These are phyloP conservation scores for Melinaea marsaeus DNA, from an alignment of 2,888 invertebrate species.

Conservation along the genomic window DNA sequence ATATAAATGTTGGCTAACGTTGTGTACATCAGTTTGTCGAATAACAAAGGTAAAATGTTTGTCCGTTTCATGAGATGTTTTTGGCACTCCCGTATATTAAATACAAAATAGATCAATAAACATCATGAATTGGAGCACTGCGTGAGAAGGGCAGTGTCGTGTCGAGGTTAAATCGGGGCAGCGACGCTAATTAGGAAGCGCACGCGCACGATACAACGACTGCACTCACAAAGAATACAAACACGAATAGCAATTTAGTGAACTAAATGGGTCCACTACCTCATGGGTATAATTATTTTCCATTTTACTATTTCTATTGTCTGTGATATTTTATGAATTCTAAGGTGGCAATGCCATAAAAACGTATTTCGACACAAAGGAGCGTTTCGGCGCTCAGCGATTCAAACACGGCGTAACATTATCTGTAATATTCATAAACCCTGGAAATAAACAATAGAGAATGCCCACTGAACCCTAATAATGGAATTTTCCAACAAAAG, in stretches of 20 bases:
- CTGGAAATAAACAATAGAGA: slow-evolving; percentile 33
- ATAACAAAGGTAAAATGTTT: background rate
- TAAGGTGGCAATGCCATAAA: background rate
- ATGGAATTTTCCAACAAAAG: slow-evolving; percentile 48
- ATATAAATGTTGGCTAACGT: too few relatives aligned
- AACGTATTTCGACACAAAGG: slow-evolving; percentile 15
- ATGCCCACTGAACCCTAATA: slow-evolving; percentile 33
- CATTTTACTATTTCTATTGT: background rate
- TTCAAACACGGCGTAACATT: slow-evolving; percentile 13
- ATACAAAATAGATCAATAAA: slow-evolving; percentile 3
- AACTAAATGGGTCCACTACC: too few relatives aligned
- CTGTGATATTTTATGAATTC: background rate
- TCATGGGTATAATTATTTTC: background rate
- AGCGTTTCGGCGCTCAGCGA: slow-evolving; percentile 14
- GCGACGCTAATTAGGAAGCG: slow-evolving; percentile 72
- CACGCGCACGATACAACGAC: slow-evolving; percentile 45
- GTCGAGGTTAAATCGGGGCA: slow-evolving; percentile 65
- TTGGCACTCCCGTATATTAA: background rate
- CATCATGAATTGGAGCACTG: background rate
- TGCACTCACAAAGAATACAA: too few relatives aligned
- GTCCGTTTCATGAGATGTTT: background rate
- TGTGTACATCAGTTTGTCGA: too few relatives aligned
- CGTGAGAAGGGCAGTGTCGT: slow-evolving; percentile 47
- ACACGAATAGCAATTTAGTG: too few relatives aligned
- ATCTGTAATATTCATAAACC: slow-evolving; percentile 33